These are phyloP conservation scores for Panagrolaimus sp. DNA, from an alignment of 1,140 invertebrate species.

Conservation along the genomic window DNA sequence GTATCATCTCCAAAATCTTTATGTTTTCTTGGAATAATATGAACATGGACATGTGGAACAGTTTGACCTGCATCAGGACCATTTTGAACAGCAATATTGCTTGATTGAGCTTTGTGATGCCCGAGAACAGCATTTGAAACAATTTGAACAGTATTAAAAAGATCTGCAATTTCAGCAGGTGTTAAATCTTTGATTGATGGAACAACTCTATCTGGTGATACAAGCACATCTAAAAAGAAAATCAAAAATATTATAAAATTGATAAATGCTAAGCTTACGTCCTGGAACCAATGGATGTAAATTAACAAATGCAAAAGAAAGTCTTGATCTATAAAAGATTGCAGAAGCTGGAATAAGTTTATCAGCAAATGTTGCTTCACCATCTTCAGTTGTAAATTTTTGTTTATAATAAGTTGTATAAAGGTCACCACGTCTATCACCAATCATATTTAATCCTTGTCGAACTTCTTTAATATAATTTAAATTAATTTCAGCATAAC, in stretches of 20 bases:
- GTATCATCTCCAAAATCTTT: slow-evolving; percentile 47
- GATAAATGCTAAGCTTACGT: slow-evolving; percentile 64
- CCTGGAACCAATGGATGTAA: slow-evolving; percentile 77
- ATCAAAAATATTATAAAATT: slow-evolving; percentile 15
- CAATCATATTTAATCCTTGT: slow-evolving; percentile 76
- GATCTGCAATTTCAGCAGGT: slow-evolving; percentile 71
- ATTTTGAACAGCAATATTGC: slow-evolving; percentile 67
- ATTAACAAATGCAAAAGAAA: slow-evolving; percentile 69
- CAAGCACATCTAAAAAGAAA: slow-evolving; percentile 69
- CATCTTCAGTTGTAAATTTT: background rate
- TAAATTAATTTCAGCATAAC: slow-evolving; percentile 71
- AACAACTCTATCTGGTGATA: slow-evolving; percentile 68
- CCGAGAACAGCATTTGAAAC: slow-evolving; percentile 71
- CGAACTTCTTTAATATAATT: slow-evolving; percentile 68
- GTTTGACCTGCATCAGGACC: slow-evolving; percentile 80
- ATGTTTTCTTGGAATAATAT: slow-evolving; percentile 49
- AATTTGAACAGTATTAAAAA: slow-evolving; percentile 69
- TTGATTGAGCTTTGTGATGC: slow-evolving; percentile 68
- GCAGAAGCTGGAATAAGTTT: slow-evolving; percentile 64
- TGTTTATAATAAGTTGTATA: slow-evolving; percentile 62
- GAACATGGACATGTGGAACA: slow-evolving; percentile 63
- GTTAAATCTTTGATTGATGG: slow-evolving; percentile 69
- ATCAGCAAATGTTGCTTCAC: slow-evolving; percentile 54
- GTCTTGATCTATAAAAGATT: slow-evolving; percentile 65
- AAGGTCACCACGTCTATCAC: slow-evolving; percentile 72